phyloP scores from a whole-genome alignment of 2,113 vertebrate species.

The Papio anubis region DNA sequence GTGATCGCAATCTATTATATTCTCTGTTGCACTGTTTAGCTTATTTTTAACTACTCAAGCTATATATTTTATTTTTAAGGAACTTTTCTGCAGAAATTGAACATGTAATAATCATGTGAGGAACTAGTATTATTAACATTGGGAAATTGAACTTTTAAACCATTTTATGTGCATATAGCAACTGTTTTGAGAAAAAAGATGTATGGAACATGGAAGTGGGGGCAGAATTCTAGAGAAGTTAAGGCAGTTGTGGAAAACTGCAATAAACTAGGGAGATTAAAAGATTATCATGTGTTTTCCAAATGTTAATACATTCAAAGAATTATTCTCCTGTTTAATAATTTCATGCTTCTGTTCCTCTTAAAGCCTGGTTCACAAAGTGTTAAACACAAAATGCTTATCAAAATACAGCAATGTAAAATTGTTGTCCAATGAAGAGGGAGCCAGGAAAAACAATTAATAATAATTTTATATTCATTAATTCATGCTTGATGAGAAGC shows the following conservation, averaged over 20 bases:
- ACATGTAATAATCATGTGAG: neutral
- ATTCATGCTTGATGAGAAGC: conserved; percentile 79
- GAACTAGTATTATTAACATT: neutral
- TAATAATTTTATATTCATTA: conserved; percentile 82
- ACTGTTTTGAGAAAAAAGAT: neutral
- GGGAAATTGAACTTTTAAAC: neutral
- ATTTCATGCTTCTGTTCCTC: conserved; percentile 34
- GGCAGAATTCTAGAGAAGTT: neutral
- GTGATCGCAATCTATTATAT: neutral
- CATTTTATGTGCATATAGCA: neutral
- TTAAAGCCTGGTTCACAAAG: conserved; percentile 45
- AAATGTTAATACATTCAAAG: conserved; percentile 51
- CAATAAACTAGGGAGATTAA: neutral
- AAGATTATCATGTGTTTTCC: conserved; percentile 2
- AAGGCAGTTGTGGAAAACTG: neutral
- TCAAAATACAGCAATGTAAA: conserved; percentile 65
- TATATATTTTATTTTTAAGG: conserved; percentile 40
- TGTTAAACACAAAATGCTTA: conserved; percentile 66
- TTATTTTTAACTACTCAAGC: neutral
- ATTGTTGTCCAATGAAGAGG: conserved; percentile 53
- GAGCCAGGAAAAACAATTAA: conserved; percentile 80
- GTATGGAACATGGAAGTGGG: neutral
- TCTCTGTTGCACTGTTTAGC: neutral
- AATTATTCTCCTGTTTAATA: conserved; percentile 25
- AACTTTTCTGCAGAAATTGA: neutral